Percentiles rank a stretch among this genome's conserved stretches.
phyloP scores from a whole-genome alignment of 2,797 vertebrate genomes.

The Gallinago nigripennis region DNA sequence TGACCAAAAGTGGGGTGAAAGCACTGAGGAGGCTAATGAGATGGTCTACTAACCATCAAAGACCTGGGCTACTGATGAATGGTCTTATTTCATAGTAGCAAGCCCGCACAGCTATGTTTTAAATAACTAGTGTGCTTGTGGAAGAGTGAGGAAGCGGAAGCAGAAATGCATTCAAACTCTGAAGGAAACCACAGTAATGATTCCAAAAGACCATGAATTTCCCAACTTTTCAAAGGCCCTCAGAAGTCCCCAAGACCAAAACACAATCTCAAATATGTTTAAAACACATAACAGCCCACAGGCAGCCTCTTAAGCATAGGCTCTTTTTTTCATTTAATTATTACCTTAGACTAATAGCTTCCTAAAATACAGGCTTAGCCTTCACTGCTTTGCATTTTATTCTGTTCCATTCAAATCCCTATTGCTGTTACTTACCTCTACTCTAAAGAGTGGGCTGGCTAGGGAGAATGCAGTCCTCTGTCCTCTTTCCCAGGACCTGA shows the following conservation, averaged over 20 bases:
- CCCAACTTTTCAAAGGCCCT: background rate
- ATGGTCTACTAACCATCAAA: background rate
- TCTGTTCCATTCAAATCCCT: background rate
- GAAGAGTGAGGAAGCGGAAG: background rate
- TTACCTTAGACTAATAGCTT: background rate
- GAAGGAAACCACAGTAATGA: background rate
- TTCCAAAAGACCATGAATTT: background rate
- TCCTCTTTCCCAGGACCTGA: background rate
- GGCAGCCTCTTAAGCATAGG: background rate
- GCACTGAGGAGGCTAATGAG: background rate
- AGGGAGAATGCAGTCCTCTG: background rate
- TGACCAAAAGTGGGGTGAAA: background rate
- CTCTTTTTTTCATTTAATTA: background rate
- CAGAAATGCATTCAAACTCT: background rate
- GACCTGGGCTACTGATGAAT: background rate
- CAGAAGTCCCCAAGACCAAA: background rate
- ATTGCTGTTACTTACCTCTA: background rate
- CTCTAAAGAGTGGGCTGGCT: background rate
- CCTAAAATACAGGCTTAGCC: background rate
- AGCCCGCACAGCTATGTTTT: background rate
- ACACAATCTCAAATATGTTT: background rate
- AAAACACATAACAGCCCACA: background rate
- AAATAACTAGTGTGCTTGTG: background rate
- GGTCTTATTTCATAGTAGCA: background rate
- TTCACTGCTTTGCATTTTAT: background rate